Evolutionary conservation across 2,888 invertebrate genomes (phyloP), one percentile per base, ranked within the genome.

Genomic region (Pammene fasciana): DNA sequence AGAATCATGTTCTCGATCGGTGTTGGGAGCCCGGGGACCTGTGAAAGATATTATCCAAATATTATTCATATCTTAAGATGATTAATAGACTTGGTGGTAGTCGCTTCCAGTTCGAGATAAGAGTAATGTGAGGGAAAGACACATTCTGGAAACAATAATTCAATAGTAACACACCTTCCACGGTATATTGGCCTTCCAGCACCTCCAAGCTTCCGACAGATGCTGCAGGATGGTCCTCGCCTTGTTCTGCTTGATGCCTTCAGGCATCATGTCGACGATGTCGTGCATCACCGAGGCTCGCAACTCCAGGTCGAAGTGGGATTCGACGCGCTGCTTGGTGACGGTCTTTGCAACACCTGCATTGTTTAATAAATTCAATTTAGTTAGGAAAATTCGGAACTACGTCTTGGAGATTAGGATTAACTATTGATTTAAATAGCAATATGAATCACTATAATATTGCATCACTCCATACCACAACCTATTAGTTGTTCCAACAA

Each of bases 231-330:
- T 99, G 4, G 99, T 99, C 76, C 99, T 94, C 0, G 99, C 99
- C 88, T 99, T 99, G 91, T 99, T 99, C 89, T 99, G 99, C 84
- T 99, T 99, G 85, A 99, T 99, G 74, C 99, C 99, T 89, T 99
- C 99, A 0, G 99, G 99, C 99, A 99, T 99, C 99, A 99, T 99
- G 83, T 99, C 99, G n/a, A 99, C 96, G 75, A 99, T 99, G 84
- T 99, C 99, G 92, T 96, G 96, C 97, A 97, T 97, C 1, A 97
- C 99, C 0, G 99, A 99, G 14, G 99, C 99, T 76, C 99, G 95
- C 82, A 99, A 92, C 88, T 99, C 99, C 76, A 99, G 94, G 94
- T 99, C 99, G 90, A 99, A 99, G 93, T 99, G 99, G 55, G 99
- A 99, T 85, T 99, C 99, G 0, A 99, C 99, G 79, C 99, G 95